Percentiles rank a stretch among this genome's conserved stretches.
phyloP scores from a whole-genome alignment of 2,113 vertebrate genomes.

The Calonectris borealis region DNA sequence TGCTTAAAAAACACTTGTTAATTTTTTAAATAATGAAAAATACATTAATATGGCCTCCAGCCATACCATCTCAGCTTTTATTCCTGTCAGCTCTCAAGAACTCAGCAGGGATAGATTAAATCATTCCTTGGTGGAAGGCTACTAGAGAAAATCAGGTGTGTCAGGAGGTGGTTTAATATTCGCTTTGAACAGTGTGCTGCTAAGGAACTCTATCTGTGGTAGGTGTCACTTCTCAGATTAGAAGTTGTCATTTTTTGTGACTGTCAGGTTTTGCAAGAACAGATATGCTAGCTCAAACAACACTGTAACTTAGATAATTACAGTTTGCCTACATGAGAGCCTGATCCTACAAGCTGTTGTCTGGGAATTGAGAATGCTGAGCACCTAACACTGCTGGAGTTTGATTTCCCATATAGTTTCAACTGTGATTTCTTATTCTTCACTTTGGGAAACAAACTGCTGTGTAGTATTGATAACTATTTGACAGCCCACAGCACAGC shows the following conservation, averaged over 20 bases:
- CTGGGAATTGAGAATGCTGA: not conserved
- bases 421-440: constrained; percentile 22
- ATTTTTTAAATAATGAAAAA: not conserved
- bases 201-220: not conserved
- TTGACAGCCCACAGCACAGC: not conserved
- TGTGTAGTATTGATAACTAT: not conserved
- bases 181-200: not conserved
- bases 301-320: not conserved
- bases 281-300: not conserved
- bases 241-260: not conserved
- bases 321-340: not conserved
- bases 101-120: constrained; percentile 22
- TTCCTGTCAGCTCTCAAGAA: constrained; percentile 5
- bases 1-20: constrained; percentile 14
- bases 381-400: constrained; percentile 2
- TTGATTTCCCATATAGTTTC: not conserved
- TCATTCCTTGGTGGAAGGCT: not conserved
- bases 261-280: not conserved
- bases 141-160: constrained; percentile 28
- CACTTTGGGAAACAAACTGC: not conserved
- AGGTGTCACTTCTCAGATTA: constrained; percentile 25
- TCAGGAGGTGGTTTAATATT: constrained; percentile 25
- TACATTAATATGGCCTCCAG: constrained; percentile 8
- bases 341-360: not conserved
- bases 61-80: constrained; percentile 1